phyloP scores from a whole-genome alignment of 2,113 vertebrate species.

The Tyto alba region DNA sequence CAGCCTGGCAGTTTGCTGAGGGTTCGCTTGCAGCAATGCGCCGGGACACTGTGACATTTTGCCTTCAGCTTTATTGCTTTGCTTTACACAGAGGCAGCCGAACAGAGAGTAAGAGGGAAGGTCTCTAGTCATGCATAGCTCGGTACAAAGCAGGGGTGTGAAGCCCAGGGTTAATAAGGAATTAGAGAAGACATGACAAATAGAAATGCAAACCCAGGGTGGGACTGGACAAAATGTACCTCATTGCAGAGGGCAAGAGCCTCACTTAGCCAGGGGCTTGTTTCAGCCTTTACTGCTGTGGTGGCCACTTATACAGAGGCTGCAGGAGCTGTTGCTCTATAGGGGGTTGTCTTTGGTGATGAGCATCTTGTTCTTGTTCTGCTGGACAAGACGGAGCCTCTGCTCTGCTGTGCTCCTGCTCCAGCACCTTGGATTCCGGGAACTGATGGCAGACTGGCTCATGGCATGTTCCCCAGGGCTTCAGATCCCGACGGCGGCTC shows the following conservation, averaged over 20 bases:
- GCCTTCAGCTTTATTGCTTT: background rate
- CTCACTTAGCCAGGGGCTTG: background rate
- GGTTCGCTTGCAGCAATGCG: background rate
- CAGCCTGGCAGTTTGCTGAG: background rate
- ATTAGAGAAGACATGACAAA: background rate
- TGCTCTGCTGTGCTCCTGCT: background rate
- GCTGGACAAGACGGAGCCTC: background rate
- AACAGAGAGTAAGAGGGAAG: background rate
- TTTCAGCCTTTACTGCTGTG: background rate
- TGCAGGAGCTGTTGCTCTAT: background rate
- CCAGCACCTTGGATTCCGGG: background rate
- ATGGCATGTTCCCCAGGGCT: rapidly evolving
- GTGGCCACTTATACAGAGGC: background rate
- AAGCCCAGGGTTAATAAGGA: background rate
- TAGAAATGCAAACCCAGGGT: background rate
- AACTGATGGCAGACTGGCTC: background rate
- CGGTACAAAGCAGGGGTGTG: background rate
- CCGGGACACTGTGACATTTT: rapidly evolving
- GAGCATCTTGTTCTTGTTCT: background rate
- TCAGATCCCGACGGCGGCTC: background rate
- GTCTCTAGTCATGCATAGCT: background rate
- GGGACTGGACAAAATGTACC: background rate
- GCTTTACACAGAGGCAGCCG: background rate
- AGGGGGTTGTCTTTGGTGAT: background rate
- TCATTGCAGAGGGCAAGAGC: background rate